Percentiles rank a stretch among this genome's conserved stretches.
Evolutionary conservation across 2,888 invertebrate genomes (phyloP).

Genomic region (Athrips mouffetella): DNA sequence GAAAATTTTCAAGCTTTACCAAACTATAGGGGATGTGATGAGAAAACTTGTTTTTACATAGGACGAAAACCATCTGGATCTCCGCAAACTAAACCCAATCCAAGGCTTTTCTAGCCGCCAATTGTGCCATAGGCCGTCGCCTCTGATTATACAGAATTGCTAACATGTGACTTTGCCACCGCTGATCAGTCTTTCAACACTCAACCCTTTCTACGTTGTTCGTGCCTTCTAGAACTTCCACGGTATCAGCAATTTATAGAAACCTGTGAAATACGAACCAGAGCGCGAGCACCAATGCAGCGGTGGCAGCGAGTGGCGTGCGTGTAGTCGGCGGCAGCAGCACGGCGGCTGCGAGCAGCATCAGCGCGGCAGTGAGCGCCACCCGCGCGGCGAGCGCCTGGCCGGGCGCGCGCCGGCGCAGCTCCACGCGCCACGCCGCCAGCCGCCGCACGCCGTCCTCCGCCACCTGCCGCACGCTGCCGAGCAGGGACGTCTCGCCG

Average conservation of each 20-base stretch:
- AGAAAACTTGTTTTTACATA: no score
- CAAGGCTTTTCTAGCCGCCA: no score
- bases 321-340: constrained; percentile 44
- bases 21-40: no score
- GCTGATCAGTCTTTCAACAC: no score
- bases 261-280: constrained; percentile 46
- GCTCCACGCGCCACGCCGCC: constrained; percentile 38
- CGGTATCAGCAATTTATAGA: no score
- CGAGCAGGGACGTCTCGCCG: constrained; percentile 23
- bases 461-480: constrained; percentile 17
- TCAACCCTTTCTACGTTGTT: no score
- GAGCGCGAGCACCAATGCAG: constrained; percentile 48
- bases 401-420: constrained; percentile 49
- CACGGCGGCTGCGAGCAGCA: constrained; percentile 44
- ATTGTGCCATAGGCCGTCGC: no score
- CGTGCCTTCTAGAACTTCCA: no score
- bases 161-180: no score
- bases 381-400: constrained; percentile 37
- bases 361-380: constrained; percentile 35
- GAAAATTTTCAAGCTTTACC: background rate
- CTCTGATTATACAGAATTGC: no score
- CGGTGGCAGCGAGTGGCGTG: constrained; percentile 51
- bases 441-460: constrained; percentile 27
- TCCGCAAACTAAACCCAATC: no score
- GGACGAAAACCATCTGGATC: no score